Evolutionary conservation across 2,113 vertebrate species (phyloP).

Genomic region (Haemorhous mexicanus): DNA sequence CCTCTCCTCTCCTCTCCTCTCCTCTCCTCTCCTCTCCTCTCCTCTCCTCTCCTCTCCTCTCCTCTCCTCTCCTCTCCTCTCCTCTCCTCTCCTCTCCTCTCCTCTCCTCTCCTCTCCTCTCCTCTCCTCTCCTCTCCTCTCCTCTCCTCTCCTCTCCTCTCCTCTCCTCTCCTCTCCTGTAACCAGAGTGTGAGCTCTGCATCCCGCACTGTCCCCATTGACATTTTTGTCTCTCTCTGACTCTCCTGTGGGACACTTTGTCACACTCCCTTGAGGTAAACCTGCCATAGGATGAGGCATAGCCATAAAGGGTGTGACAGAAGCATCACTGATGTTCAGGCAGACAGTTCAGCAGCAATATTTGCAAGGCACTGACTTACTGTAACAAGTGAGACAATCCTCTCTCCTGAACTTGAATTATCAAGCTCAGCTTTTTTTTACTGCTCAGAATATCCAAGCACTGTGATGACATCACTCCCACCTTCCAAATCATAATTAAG

Average conservation of each 20-base stretch:
- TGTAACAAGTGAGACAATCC: background rate
- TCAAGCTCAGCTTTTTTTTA: background rate
- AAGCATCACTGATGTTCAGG: background rate
- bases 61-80: no score
- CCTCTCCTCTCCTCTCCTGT: no score
- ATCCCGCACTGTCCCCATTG: background rate
- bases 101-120: no score
- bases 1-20: no score
- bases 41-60: no score
- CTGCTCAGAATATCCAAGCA: background rate
- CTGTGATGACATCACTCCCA: background rate
- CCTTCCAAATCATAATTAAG: background rate
- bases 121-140: no score
- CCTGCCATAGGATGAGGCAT: background rate
- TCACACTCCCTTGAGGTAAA: no score
- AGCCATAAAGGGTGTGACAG: background rate
- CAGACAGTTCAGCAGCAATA: background rate
- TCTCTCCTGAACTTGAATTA: background rate
- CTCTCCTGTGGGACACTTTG: background rate
- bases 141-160: no score
- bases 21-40: no score
- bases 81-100: no score
- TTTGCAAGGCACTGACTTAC: background rate
- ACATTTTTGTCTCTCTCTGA: background rate
- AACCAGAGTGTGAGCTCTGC: background rate